Conservation (phyloP, 1,140 invertebrate species). For the Lineus longissimus region DNA sequence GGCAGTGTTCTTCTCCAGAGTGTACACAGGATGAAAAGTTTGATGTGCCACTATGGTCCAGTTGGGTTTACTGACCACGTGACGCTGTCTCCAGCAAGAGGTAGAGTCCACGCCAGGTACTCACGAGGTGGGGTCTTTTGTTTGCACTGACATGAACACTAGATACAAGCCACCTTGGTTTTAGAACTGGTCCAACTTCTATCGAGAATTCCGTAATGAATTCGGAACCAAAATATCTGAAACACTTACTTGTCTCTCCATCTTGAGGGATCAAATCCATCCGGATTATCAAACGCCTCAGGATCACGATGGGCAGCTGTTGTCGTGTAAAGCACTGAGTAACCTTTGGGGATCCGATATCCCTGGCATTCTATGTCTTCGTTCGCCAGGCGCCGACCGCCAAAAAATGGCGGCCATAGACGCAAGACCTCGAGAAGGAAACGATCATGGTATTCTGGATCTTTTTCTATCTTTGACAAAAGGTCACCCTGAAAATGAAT, state of each 20-base stretch:
- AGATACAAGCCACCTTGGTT: too few relatives aligned
- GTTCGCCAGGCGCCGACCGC: constrained; percentile 30
- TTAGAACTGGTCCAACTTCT: too few relatives aligned
- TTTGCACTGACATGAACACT: too few relatives aligned
- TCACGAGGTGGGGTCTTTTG: too few relatives aligned
- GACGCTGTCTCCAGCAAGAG: too few relatives aligned
- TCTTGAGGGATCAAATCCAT: constrained; percentile 27
- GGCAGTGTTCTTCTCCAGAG: too few relatives aligned
- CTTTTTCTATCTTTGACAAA: constrained; percentile 7
- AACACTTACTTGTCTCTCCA: constrained; percentile 25
- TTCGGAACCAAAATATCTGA: neutral
- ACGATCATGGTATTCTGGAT: constrained; percentile 21
- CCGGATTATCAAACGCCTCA: constrained; percentile 25
- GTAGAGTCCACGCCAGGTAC: too few relatives aligned
- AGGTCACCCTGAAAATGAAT: constrained; percentile 22
- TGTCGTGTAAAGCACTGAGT: constrained; percentile 33
- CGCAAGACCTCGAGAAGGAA: constrained; percentile 32
- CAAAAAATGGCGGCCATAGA: constrained; percentile 36
- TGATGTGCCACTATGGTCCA: too few relatives aligned
- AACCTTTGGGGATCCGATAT: constrained; percentile 27
- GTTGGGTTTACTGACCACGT: too few relatives aligned
- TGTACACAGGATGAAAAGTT: too few relatives aligned
- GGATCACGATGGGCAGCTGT: constrained; percentile 34
- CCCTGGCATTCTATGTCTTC: constrained; percentile 24
- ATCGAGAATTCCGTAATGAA: neutral